phyloP scores from a whole-genome alignment of 2,113 vertebrate genomes.

The Falcunculus frontatus region DNA sequence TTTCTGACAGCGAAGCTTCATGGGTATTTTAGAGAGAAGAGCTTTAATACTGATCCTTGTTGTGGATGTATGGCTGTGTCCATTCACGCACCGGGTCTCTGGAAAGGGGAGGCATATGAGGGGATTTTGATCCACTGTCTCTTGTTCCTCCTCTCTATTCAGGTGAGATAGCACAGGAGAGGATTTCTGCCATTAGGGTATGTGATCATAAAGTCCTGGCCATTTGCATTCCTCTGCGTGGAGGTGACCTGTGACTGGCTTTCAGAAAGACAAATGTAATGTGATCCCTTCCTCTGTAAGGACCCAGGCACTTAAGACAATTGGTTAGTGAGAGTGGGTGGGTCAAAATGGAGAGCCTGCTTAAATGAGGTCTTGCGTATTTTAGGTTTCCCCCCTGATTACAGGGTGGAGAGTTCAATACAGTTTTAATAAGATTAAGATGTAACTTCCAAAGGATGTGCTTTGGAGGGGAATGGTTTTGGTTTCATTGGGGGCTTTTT shows the following conservation, averaged over 20 bases:
- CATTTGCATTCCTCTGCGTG: background rate
- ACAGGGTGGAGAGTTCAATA: background rate
- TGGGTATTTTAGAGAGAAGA: background rate
- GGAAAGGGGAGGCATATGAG: background rate
- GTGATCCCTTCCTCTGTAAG: background rate
- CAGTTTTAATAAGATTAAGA: background rate
- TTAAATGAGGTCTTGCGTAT: background rate
- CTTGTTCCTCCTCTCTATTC: background rate
- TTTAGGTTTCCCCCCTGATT: background rate
- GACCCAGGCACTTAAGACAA: background rate
- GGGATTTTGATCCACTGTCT: background rate
- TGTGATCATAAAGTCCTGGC: rapidly evolving
- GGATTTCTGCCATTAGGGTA: background rate
- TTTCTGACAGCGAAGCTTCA: background rate
- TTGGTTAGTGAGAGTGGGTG: background rate
- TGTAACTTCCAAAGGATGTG: background rate
- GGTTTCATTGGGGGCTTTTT: background rate
- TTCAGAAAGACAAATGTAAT: background rate
- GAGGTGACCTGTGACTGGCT: background rate
- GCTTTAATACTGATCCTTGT: background rate
- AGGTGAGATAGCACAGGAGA: background rate
- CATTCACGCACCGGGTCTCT: background rate
- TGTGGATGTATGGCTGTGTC: background rate
- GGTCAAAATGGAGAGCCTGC: background rate
- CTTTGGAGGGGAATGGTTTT: background rate